Evolutionary conservation across 2,113 vertebrate species (phyloP), one percentile per base, ranked within the genome.

Genomic region (Girardinichthys multiradiatus): DNA sequence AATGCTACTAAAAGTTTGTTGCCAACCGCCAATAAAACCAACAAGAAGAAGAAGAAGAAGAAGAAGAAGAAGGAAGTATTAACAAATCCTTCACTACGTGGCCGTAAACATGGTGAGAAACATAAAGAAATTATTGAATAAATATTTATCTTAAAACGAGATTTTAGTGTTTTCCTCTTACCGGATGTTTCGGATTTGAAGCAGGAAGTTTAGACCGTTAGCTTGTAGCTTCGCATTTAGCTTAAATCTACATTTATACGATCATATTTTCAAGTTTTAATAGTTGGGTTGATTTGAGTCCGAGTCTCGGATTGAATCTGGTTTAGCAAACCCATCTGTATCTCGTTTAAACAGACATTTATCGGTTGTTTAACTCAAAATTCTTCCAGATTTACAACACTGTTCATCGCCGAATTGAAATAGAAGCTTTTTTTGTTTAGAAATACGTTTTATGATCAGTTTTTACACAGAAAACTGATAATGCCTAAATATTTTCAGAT

Each of bases 51-150:
- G 10, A 2, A 48, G 29, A 75, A 19, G 64, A 87, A 86, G 79
- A 87, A 79, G 80, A n/a, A n/a, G 83, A 57, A 29, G n/a, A 35
- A 45, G 81, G 77, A 57, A 74, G 57, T 77, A 61, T 82, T 69
- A 63, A 29, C 67, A 68, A 29, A 57, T 62, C 30, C 26, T 51
- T 48, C 24, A 15, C 24, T 29, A 71, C 0, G 57, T 6, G 12
- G 29, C 45, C 57, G 26, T 39, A 12, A 62, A 76, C 9, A 91
- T 91, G 90, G 87, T 91, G 69, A 88, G 80, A 74, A 27, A 74
- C 0, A 58, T 4, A 70, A 75, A 5, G 21, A 2, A 54, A 28
- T 9, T 13, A 24, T 33, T 8, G 19, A 60, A 28, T 9, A 29
- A 14, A 30, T 14, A 31, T 19, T 31, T 4, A 61, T 31, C n/a